Base-by-base conservation (phyloP, 2,888 invertebrate genomes). In the Microctonus brassicae region DNA sequence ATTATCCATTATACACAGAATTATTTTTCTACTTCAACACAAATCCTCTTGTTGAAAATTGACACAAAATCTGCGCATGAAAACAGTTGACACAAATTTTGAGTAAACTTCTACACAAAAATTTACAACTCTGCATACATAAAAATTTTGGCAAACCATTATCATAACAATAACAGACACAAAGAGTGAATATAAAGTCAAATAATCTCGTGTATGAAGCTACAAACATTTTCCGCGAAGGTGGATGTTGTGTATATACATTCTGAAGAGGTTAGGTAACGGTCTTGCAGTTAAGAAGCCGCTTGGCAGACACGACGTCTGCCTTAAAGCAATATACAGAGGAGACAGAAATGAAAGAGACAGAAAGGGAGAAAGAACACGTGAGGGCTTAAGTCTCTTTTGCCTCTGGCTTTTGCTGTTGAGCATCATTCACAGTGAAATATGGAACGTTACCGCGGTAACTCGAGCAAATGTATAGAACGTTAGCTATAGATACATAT, bases 231-330 rank as follows among this genome's bases (percentile, higher is more conserved):
- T 55, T 55, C 55, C 65, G 34, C 22, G 29, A 69, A 58, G 20
- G 65, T 70, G 57, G 76, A 73, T 75, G 74, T 73, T 74, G 75
- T 64, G 29, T 39, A 39, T 6, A 39, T 39, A n/a, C 3, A 39
- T n/a, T n/a, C 52, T 29, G 61, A 73, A 76, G 81, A 85, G 85
- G 85, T 85, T 85, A 85, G 85, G 78, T 85, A 85, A 85, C 85
- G 85, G 85, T 85, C 77, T 73, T 73, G 79, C 79, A 81, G 79
- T 80, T 80, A 81, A 81, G 83, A 73, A 75, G 77, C 75, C 73
- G 76, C 76, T 73, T 81, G 81, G 83, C 81, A 81, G 84, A 83
- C 83, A 83, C 82, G 82, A 78, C 79, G 81, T 77, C 81, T 74
- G 80, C 80, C 79, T 76, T 75, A 77, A 78, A 72, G 66, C 60